These are phyloP conservation scores for Lottia scabra DNA, from an alignment of 2,888 invertebrate genomes.

Conservation along the genomic window DNA sequence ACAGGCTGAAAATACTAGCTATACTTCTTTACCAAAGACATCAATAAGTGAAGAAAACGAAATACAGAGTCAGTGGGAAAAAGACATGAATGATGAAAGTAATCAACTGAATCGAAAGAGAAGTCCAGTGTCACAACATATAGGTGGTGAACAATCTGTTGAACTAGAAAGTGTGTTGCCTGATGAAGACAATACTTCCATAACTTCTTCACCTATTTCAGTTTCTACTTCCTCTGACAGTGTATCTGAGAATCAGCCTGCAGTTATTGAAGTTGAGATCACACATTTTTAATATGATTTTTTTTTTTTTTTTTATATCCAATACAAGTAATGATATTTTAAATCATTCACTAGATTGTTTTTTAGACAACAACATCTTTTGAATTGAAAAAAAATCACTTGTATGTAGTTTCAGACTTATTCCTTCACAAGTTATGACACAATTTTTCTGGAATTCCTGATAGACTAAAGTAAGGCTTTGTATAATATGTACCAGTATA, in stretches of 20 bases:
- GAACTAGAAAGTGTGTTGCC: background rate
- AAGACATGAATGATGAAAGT: background rate
- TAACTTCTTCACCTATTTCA: background rate
- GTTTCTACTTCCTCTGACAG: background rate
- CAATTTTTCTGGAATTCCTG: no score
- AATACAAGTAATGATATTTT: no score
- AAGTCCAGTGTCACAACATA: background rate
- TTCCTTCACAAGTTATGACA: no score
- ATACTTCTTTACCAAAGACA: background rate
- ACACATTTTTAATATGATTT: constrained; percentile 23
- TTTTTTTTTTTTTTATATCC: no score
- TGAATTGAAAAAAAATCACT: no score
- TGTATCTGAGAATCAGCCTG: constrained; percentile 22
- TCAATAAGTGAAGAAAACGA: background rate
- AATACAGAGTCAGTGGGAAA: background rate
- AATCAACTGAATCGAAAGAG: background rate
- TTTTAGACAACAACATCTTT: no score
- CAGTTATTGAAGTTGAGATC: constrained; percentile 32
- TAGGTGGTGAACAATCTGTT: background rate
- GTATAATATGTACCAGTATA: no score
- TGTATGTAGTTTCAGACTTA: no score
- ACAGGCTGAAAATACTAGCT: background rate
- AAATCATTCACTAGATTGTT: no score
- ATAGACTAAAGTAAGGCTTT: no score
- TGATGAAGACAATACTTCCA: background rate